Percentiles rank a stretch among this genome's conserved stretches.
These are phyloP conservation scores for Ctenicera cuprea DNA, from an alignment of 2,888 invertebrate species.

Conservation along the genomic window DNA sequence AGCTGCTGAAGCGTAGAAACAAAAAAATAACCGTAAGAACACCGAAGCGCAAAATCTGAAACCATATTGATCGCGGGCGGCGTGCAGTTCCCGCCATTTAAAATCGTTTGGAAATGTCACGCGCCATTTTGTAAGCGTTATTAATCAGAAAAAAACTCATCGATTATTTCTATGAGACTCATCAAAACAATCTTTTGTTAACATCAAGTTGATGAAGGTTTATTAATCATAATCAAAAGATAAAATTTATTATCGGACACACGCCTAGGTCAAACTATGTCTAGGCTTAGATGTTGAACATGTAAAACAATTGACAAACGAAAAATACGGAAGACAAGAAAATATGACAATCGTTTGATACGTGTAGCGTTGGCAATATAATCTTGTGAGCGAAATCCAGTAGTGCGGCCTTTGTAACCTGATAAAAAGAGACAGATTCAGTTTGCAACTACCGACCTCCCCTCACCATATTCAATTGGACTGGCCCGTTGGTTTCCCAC, in stretches of 20 bases:
- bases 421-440: conserved; percentile 22
- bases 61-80: conserved; percentile 16
- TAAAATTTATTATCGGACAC: background rate
- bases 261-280: too few relatives aligned
- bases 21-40: conserved; percentile 6
- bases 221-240: background rate
- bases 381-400: background rate
- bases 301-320: background rate
- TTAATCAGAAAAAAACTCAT: conserved; percentile 13
- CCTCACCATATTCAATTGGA: conserved; percentile 34
- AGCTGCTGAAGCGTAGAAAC: too few relatives aligned
- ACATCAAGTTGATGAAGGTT: background rate
- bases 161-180: background rate
- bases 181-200: background rate
- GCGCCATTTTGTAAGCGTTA: conserved; percentile 16
- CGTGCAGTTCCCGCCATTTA: conserved; percentile 13
- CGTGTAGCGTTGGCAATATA: background rate
- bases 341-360: background rate
- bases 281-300: background rate
- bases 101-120: background rate
- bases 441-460: conserved; percentile 26
- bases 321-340: background rate
- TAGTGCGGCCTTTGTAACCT: conserved; percentile 1
- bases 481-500: conserved; percentile 45
- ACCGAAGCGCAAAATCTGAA: conserved; percentile 13